phyloP scores from a whole-genome alignment of 2,113 vertebrate genomes.

The Siphamia tubifer region DNA sequence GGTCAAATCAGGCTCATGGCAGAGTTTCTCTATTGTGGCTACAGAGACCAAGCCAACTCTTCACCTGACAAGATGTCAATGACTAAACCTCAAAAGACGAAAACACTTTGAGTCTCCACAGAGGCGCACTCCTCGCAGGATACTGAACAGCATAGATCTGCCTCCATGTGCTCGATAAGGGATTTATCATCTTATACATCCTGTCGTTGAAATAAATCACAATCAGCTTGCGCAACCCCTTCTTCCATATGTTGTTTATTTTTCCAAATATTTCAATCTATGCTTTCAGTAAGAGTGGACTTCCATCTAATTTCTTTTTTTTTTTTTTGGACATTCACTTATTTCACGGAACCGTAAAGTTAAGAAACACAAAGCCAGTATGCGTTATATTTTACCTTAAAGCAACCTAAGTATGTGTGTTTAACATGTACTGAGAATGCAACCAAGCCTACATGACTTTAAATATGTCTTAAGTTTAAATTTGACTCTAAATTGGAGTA shows the following conservation, averaged over 20 bases:
- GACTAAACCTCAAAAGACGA: slow-evolving; percentile 26
- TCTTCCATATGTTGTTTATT: neutral
- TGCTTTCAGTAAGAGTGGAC: neutral
- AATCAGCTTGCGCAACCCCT: neutral
- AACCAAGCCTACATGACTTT: too few relatives aligned
- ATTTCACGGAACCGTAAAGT: too few relatives aligned
- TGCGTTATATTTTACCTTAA: too few relatives aligned
- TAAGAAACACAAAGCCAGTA: too few relatives aligned
- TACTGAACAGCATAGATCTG: neutral
- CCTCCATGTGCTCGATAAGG: neutral
- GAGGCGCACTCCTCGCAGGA: neutral
- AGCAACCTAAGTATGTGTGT: too few relatives aligned
- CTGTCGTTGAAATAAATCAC: neutral
- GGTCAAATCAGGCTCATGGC: slow-evolving; percentile 55
- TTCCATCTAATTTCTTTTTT: neutral
- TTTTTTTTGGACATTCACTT: too few relatives aligned
- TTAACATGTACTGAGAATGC: too few relatives aligned
- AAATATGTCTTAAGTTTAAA: too few relatives aligned
- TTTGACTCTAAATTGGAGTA: too few relatives aligned
- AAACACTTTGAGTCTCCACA: neutral
- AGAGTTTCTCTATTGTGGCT: slow-evolving; percentile 45
- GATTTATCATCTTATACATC: neutral
- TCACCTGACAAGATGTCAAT: slow-evolving; percentile 54
- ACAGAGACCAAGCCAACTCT: slow-evolving; percentile 24
- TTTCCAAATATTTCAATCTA: neutral